A percentile compares a stretch with the other conserved stretches of the same genome.
These are phyloP conservation scores for Prionailurus viverrinus DNA, from an alignment of 2,113 vertebrate genomes.

Conservation along the genomic window DNA sequence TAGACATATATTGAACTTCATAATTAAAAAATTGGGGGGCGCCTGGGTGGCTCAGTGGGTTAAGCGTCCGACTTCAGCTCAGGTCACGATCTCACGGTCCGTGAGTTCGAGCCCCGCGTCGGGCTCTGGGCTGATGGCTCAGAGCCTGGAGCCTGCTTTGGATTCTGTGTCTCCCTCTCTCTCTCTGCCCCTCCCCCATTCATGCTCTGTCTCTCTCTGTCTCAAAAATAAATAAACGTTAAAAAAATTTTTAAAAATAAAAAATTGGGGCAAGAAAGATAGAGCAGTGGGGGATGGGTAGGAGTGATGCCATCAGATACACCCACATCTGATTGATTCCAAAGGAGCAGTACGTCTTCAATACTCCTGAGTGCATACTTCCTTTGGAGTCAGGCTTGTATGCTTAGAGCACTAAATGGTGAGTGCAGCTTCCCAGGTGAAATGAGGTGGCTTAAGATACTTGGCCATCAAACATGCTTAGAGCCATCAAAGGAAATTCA, in stretches of 20 bases:
- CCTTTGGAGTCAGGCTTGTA: conserved; percentile 61
- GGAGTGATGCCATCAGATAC: conserved; percentile 58
- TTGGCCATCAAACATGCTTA: conserved; percentile 1
- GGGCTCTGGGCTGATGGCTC: too few species aligned
- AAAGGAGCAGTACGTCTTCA: neutral
- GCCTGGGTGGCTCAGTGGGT: too few species aligned
- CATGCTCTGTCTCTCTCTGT: too few species aligned
- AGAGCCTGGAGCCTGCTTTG: too few species aligned
- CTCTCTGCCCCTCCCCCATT: too few species aligned
- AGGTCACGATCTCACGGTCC: too few species aligned
- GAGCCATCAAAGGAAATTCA: conserved; percentile 50
- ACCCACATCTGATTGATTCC: conserved; percentile 58
- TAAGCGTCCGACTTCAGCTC: too few species aligned
- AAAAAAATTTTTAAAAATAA: neutral
- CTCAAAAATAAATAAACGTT: too few species aligned
- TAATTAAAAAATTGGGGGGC: neutral
- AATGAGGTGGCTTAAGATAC: conserved; percentile 59
- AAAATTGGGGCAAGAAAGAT: conserved; percentile 58
- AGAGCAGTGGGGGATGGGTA: neutral
- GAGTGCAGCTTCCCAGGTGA: conserved; percentile 62
- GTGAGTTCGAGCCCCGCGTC: too few species aligned
- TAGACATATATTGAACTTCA: conserved; percentile 42
- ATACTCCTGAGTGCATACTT: neutral
- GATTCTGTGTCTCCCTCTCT: too few species aligned
- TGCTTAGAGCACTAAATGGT: conserved; percentile 41